Conservation (phyloP, 2,113 vertebrate species). For the Rhadina sibilatrix region DNA sequence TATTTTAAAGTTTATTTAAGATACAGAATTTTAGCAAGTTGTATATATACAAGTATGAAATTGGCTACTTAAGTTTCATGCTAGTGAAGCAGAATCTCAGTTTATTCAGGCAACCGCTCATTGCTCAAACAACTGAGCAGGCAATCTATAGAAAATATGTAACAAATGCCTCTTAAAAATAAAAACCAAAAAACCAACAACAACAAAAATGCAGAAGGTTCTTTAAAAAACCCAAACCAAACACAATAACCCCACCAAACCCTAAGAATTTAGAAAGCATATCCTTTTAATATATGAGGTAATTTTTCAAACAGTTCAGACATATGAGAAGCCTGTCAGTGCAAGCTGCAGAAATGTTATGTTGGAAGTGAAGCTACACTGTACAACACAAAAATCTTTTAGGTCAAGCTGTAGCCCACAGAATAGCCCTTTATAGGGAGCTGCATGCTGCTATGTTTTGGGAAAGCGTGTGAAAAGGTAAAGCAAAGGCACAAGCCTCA, state of each 20-base stretch:
- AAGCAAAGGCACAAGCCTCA: background rate
- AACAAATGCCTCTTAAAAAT: background rate
- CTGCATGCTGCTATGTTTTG: rapidly evolving
- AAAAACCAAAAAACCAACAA: rapidly evolving
- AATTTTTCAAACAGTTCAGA: background rate
- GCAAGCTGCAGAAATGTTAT: background rate
- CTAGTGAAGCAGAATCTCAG: background rate
- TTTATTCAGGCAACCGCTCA: background rate
- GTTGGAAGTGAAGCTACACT: background rate
- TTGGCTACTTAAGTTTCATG: background rate
- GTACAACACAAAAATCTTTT: background rate
- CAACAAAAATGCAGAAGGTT: background rate
- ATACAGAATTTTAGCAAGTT: background rate
- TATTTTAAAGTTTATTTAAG: background rate
- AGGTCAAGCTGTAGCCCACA: background rate
- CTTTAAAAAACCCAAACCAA: background rate
- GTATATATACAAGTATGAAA: background rate
- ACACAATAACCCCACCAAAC: background rate
- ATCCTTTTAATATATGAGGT: background rate
- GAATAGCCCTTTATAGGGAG: background rate
- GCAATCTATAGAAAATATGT: background rate
- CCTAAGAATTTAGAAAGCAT: background rate
- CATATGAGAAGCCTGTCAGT: background rate
- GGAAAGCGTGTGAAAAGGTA: background rate
- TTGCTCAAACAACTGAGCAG: background rate